Percentiles rank a stretch among this genome's conserved stretches.
Evolutionary conservation across 2,888 invertebrate genomes (phyloP).

Genomic region (Drosophila formosana): DNA sequence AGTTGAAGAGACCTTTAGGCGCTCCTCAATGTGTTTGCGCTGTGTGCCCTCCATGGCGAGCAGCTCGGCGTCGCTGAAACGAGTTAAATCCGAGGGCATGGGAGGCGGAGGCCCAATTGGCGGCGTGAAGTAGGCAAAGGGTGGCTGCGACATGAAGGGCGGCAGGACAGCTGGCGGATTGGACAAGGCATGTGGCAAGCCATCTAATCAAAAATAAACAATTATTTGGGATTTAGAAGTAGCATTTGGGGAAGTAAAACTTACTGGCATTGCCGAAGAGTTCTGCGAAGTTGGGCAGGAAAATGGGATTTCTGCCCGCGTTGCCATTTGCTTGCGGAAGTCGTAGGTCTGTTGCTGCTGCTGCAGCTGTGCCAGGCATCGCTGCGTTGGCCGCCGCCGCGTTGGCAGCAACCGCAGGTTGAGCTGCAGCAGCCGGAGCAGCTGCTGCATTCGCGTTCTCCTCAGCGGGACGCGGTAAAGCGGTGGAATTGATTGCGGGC

Average conservation of each 20-base stretch:
- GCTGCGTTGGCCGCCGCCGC: constrained; percentile 21
- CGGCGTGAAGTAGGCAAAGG: constrained; percentile 87
- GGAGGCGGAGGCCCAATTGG: constrained; percentile 89
- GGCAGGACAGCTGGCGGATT: constrained; percentile 77
- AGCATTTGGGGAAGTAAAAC: constrained; percentile 11
- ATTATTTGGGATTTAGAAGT: not conserved
- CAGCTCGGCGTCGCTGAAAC: constrained; percentile 93
- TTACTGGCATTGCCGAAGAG: constrained; percentile 60
- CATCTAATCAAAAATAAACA: constrained; percentile 35
- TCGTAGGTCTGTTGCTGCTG: constrained; percentile 12
- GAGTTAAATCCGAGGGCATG: constrained; percentile 90
- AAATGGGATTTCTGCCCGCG: constrained; percentile 22
- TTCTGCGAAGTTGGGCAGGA: constrained; percentile 51
- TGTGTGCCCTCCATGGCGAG: constrained; percentile 95
- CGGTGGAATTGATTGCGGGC: constrained; percentile 80
- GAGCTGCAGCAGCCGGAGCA: constrained; percentile 46
- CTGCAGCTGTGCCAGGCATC: constrained; percentile 26
- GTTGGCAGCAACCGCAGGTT: constrained; percentile 32
- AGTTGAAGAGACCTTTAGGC: constrained; percentile 88
- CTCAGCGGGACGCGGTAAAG: constrained; percentile 68
- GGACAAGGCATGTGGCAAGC: constrained; percentile 53
- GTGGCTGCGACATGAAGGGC: constrained; percentile 86
- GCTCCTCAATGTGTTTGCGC: constrained; percentile 94
- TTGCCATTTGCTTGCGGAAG: constrained; percentile 40
- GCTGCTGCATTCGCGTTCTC: constrained; percentile 59